Evolutionary conservation across 2,113 vertebrate genomes (phyloP), one percentile per base, ranked within the genome.

Genomic region (Acrocephalus arundinaceus): DNA sequence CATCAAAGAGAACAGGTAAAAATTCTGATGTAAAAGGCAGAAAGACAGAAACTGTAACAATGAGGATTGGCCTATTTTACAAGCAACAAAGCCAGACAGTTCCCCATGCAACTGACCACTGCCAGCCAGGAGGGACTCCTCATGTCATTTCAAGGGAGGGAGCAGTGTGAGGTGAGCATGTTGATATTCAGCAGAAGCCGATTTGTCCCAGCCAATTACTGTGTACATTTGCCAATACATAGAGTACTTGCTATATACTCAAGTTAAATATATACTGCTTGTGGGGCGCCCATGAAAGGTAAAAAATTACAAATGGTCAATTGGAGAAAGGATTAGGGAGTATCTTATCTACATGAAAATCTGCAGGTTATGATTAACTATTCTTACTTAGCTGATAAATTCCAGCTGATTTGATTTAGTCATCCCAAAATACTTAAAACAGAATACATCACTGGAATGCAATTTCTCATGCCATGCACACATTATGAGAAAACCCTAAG

Each of bases 1-100:
- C 16, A 72, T 11, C 1, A 1, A 72, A 63, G 35, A 33, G 4
- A 76, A 45, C 0, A 2, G 28, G 13, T 37, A n/a, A 35, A 78
- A 85, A 78, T 65, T 48, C 23, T 62, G 31, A 74, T 55, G 39
- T n/a, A 25, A 85, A 87, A 78, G 70, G 27, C n/a, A 71, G 23
- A 20, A 91, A 71, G 70, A 33, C 7, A 39, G 51, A 59, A 85
- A n/a, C 11, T 30, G 2, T 52, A 14, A 22, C 39, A 72, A 45
- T 21, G 21, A 89, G 7, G 4, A 43, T 0, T 48, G 17, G n/a
- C 2, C 5, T 22, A 7, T 70, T 79, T 84, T 28, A 48, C 1
- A 10, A 27, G 48, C 19, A 67, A 18, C 10, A 51, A 33, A 68
- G 10, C 20, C 7, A 7, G 68, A 63, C 7, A 13, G 12, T 65